Conservation (phyloP, 2,888 invertebrate species). For the Colostygia pectinataria region DNA sequence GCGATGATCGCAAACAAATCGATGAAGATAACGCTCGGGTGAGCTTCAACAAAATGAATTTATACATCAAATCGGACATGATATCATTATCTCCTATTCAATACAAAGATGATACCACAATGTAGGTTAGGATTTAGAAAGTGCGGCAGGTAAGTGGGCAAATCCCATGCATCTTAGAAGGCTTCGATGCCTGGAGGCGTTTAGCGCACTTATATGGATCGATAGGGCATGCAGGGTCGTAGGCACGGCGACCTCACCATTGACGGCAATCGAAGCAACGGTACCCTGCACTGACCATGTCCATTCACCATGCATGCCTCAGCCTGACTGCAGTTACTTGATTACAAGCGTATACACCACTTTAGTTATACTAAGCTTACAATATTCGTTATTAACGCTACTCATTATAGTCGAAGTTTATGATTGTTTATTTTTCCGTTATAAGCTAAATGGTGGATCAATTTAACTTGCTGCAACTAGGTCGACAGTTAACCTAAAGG, state of each 20-base stretch:
- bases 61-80: slow-evolving; percentile 37
- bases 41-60: slow-evolving; percentile 35
- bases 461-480: slow-evolving; percentile 28
- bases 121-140: slow-evolving; percentile 40
- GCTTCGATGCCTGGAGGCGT: slow-evolving; percentile 39
- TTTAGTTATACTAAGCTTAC: slow-evolving; percentile 16
- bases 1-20: slow-evolving; percentile 36
- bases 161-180: slow-evolving; percentile 32
- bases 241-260: slow-evolving; percentile 65
- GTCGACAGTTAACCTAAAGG: slow-evolving; percentile 27
- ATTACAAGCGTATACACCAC: slow-evolving; percentile 25
- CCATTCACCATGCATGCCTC: slow-evolving; percentile 55
- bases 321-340: slow-evolving; percentile 37
- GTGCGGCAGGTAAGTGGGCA: slow-evolving; percentile 33
- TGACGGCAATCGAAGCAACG: slow-evolving; percentile 64
- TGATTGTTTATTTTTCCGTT: slow-evolving; percentile 23
- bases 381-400: slow-evolving; percentile 25
- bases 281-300: slow-evolving; percentile 57
- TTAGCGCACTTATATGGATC: slow-evolving; percentile 60
- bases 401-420: slow-evolving; percentile 20
- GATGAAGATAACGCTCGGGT: slow-evolving; percentile 30
- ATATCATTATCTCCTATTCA: slow-evolving; percentile 38
- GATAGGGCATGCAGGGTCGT: slow-evolving; percentile 72
- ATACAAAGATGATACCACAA: slow-evolving; percentile 34
- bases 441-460: slow-evolving; percentile 20